Evolutionary conservation across 2,888 invertebrate genomes (phyloP).

Genomic region (Crossocerus cetratus): DNA sequence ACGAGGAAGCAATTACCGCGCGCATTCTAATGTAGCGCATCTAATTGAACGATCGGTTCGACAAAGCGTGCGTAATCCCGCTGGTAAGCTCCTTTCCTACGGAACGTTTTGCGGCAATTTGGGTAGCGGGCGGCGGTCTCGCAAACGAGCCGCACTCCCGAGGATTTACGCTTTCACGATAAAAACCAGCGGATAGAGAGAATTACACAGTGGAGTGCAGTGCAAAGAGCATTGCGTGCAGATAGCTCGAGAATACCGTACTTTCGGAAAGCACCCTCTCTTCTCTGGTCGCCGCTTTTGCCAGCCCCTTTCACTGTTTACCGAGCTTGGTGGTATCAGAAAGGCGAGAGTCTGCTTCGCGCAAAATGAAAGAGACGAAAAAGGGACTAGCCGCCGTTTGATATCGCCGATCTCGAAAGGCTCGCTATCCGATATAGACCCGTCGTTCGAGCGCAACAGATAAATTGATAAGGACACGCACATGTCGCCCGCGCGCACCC

Average conservation of each 20-base stretch:
- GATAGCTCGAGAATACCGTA: conserved; percentile 7
- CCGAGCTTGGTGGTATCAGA: neutral
- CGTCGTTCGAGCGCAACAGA: conserved; percentile 41
- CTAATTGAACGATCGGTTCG: conserved; percentile 32
- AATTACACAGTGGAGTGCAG: conserved; percentile 30
- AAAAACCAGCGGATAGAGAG: conserved; percentile 42
- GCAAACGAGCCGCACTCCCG: conserved; percentile 41
- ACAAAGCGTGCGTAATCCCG: conserved; percentile 38
- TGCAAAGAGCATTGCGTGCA: conserved; percentile 48
- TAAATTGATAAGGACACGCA: conserved; percentile 52
- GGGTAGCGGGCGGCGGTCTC: conserved; percentile 33
- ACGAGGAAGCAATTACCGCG: neutral
- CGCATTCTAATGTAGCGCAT: conserved; percentile 21
- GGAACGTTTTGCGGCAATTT: conserved; percentile 34
- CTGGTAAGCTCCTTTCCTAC: conserved; percentile 39
- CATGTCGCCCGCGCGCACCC: conserved; percentile 24
- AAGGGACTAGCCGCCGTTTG: conserved; percentile 24
- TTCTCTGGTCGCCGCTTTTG: neutral
- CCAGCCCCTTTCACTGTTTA: neutral
- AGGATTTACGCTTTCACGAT: conserved; percentile 42
- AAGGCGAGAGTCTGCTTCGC: too few species aligned
- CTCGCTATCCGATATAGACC: conserved; percentile 38
- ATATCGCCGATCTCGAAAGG: conserved; percentile 45
- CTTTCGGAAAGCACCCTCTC: conserved; percentile 15
- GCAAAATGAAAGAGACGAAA: neutral